These are phyloP conservation scores for Danaus chrysippus DNA, from an alignment of 2,888 invertebrate genomes.

Conservation along the genomic window DNA sequence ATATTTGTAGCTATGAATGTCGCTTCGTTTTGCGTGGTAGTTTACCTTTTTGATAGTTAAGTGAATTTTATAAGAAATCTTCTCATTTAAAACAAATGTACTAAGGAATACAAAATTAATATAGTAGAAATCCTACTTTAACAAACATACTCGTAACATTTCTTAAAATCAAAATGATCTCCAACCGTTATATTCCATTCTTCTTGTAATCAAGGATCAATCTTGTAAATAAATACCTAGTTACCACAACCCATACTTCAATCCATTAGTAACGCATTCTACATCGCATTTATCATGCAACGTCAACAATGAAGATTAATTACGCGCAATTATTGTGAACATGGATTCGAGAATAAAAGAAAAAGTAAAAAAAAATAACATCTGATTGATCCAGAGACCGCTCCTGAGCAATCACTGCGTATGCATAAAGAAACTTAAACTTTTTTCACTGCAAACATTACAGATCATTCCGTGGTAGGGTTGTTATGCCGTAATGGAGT, in stretches of 20 bases:
- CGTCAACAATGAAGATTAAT: constrained; percentile 64
- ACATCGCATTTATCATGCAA: constrained; percentile 57
- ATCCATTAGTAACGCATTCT: constrained; percentile 42
- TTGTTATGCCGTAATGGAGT: too few species aligned
- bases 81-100: too few species aligned
- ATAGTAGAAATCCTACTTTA: neutral
- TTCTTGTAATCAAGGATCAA: neutral
- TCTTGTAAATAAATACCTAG: constrained; percentile 8
- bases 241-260: constrained; percentile 17
- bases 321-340: constrained; percentile 57
- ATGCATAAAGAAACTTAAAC: neutral
- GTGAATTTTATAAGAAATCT: too few species aligned
- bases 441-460: neutral
- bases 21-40: too few species aligned
- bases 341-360: constrained; percentile 43
- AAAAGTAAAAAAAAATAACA: constrained; percentile 52
- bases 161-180: neutral
- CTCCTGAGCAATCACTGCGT: constrained; percentile 26
- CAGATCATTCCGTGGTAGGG: neutral
- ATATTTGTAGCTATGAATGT: neutral
- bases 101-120: too few species aligned
- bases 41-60: too few species aligned
- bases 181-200: neutral
- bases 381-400: constrained; percentile 30
- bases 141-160: neutral